Evolutionary conservation across 2,888 invertebrate genomes (phyloP).

Genomic region (Flexamia atlantica): DNA sequence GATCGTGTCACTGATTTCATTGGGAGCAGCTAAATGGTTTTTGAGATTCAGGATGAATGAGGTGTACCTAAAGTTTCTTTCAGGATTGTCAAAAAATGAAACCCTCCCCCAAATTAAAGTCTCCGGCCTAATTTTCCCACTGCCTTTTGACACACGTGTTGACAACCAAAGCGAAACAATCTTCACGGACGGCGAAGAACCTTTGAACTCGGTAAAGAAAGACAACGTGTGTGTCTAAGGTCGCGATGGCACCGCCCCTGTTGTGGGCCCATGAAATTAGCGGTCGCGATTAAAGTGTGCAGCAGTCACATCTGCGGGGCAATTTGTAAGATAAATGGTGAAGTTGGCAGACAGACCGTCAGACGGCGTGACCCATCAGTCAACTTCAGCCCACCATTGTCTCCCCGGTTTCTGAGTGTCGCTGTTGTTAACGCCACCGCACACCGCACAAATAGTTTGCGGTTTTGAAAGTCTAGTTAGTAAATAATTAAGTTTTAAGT

Average conservation of each 20-base stretch:
- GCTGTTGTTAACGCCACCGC: too few species aligned
- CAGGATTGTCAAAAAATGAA: too few species aligned
- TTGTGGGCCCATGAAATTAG: slow-evolving; percentile 38
- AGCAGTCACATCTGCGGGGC: slow-evolving; percentile 37
- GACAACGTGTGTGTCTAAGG: not conserved
- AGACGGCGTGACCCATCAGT: slow-evolving; percentile 32
- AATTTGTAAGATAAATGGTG: slow-evolving; percentile 52
- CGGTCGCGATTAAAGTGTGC: slow-evolving; percentile 29
- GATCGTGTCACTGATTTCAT: too few species aligned
- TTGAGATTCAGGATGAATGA: too few species aligned
- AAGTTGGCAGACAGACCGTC: slow-evolving; percentile 16
- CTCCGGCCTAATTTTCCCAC: not conserved
- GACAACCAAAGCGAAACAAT: slow-evolving; percentile 22
- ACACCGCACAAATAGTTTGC: too few species aligned
- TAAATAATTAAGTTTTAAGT: too few species aligned
- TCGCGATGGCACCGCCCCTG: not conserved
- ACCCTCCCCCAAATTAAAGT: too few species aligned
- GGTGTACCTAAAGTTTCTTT: too few species aligned
- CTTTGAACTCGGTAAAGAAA: slow-evolving; percentile 2
- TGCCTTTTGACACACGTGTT: not conserved
- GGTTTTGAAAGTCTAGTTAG: too few species aligned
- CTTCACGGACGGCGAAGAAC: slow-evolving; percentile 31
- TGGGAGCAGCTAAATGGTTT: too few species aligned
- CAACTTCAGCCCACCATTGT: slow-evolving; percentile 24
- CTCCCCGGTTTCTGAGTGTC: too few species aligned